These are phyloP conservation scores for Drosophila kanekoi DNA, from an alignment of 2,888 invertebrate genomes.

Conservation along the genomic window DNA sequence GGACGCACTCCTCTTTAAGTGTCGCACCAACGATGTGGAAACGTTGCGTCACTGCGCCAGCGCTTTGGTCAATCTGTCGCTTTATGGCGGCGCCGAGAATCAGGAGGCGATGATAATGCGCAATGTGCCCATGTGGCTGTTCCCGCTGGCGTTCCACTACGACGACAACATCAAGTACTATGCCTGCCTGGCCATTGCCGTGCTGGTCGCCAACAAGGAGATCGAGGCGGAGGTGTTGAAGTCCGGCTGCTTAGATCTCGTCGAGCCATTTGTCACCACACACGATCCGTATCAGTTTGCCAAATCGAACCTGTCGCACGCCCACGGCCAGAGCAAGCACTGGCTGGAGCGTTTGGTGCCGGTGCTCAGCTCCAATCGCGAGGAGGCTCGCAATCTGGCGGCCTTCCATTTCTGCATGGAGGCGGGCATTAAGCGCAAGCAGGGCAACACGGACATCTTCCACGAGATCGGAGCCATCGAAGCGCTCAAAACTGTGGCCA, in stretches of 20 bases:
- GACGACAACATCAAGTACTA: conserved; percentile 99
- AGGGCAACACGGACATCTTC: conserved; percentile 96
- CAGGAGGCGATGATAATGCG: conserved; percentile 98
- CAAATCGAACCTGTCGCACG: conserved; percentile 94
- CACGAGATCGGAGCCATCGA: conserved; percentile 97
- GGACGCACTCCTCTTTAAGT: conserved; percentile 97
- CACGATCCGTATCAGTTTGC: conserved; percentile 98
- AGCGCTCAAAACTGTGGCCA: conserved; percentile 97
- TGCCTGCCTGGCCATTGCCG: conserved; percentile 98
- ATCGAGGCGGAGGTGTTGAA: conserved; percentile 98
- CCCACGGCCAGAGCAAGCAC: conserved; percentile 97
- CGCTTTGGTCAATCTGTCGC: conserved; percentile 97
- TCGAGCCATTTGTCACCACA: conserved; percentile 97
- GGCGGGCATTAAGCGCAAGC: conserved; percentile 98
- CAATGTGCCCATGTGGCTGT: conserved; percentile 98
- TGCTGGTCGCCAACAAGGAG: conserved; percentile 98
- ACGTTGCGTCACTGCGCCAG: conserved; percentile 98
- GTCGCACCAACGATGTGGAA: conserved; percentile 95
- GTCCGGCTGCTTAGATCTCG: conserved; percentile 98
- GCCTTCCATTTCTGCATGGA: conserved; percentile 99
- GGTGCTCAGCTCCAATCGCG: conserved; percentile 96
- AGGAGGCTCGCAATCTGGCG: conserved; percentile 97
- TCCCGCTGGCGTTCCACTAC: conserved; percentile 97
- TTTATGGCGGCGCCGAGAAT: conserved; percentile 98
- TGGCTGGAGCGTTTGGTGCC: conserved; percentile 97